Base-by-base conservation (phyloP, 2,797 vertebrate species). In the Sebastiscus albofasciatus region DNA sequence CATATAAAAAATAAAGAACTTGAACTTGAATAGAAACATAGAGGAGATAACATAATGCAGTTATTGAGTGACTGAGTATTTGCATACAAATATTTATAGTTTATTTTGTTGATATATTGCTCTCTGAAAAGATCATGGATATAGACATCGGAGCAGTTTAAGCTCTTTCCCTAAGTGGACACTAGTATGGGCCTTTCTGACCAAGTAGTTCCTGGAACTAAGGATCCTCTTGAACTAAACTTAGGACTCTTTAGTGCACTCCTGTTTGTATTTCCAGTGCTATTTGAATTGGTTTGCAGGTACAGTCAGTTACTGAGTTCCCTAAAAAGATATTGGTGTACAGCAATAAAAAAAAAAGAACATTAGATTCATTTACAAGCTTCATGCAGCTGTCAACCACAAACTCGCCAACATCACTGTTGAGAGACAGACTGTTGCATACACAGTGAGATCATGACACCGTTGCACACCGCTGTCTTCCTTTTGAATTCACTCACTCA, bases 401-500 rank as follows among this genome's bases (percentile, higher is more conserved):
- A 67, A 70, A 64, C 2, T 2, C 1, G 12, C 8, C 26, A 33
- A 64, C 4, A 42, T 66, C 6, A 18, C 34, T n/a, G 20, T 61
- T 64, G 26, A 56, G 26, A 49, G 22, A 26, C 31, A 56, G 22
- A 58, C 39, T 42, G 26, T 29, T 62, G 13, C 6, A 69, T 36
- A 29, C 16, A 55, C 24, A 14, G 3, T 18, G 20, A 71, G 24
- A 67, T 72, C 64, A 34, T 27, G 24, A 31, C 24, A 72, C 1
- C 1, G 14, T 22, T 65, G 24, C 29, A 49, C 22, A 60, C 4
- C 20, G 36, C 36, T 56, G 33, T 33, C 55, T 58, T 58, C 11
- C 8, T 56, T 69, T 58, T 49, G 20, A 67, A 58, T 62, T 42
- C 39, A 42, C 39, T 69, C 13, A 29, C 31, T 72, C 27, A 54